These are phyloP conservation scores for Cichlasoma orientale DNA, from an alignment of 2,797 vertebrate species.

Conservation along the genomic window DNA sequence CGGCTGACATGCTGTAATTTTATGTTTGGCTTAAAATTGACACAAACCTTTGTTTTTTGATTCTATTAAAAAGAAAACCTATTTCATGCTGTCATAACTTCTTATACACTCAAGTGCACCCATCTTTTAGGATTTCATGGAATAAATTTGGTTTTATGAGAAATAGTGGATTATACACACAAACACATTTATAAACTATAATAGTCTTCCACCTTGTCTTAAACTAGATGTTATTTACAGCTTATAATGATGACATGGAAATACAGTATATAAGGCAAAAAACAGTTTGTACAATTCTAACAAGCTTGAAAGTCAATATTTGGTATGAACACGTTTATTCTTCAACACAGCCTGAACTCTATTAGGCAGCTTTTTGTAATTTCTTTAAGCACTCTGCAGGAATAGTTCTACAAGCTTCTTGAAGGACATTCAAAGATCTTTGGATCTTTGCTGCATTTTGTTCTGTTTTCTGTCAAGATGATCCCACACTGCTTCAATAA, in stretches of 20 bases:
- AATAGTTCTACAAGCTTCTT: not conserved
- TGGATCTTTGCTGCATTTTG: not conserved
- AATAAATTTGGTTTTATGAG: not conserved
- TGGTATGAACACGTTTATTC: not conserved
- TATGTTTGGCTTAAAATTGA: conserved; percentile 9
- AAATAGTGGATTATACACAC: not conserved
- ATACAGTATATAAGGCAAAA: too few species aligned
- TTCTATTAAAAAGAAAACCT: conserved; percentile 55
- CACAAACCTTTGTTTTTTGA: conserved; percentile 46
- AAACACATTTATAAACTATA: not conserved
- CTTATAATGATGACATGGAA: not conserved
- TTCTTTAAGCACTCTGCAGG: not conserved
- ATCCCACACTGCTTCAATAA: not conserved
- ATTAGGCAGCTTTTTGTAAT: not conserved
- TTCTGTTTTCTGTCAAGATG: not conserved
- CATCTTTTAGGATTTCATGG: not conserved
- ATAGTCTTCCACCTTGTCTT: not conserved
- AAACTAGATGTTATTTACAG: not conserved
- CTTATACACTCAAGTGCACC: not conserved
- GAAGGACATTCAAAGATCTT: not conserved
- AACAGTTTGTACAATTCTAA: too few species aligned
- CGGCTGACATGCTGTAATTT: not conserved
- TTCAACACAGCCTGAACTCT: not conserved
- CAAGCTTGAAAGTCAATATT: too few species aligned
- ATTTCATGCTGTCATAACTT: conserved; percentile 7